phyloP scores from a whole-genome alignment of 1,140 invertebrate species.

The Bombus waltoni region DNA sequence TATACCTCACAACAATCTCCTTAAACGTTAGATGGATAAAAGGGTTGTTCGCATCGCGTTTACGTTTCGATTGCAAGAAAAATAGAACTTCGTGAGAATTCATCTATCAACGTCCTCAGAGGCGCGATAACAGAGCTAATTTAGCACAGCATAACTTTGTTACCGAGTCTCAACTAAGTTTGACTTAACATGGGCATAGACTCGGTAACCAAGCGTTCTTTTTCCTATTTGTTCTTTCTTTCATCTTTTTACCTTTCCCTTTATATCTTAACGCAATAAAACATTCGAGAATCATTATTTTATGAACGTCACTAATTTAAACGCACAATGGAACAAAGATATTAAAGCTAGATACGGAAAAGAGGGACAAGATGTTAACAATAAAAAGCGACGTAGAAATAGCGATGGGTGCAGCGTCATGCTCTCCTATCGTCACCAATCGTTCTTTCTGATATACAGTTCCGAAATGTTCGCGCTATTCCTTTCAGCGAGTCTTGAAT shows the following conservation, averaged over 20 bases:
- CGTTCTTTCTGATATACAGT: neutral
- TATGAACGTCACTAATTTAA: conserved; percentile 13
- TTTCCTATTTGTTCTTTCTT: neutral
- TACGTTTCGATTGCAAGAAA: neutral
- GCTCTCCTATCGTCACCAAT: neutral
- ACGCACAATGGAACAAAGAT: conserved; percentile 16
- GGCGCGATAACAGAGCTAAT: neutral
- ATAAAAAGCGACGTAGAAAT: conserved; percentile 23
- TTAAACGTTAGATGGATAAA: neutral
- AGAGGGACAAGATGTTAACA: neutral
- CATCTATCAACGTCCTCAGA: neutral
- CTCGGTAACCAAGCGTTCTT: conserved; percentile 10
- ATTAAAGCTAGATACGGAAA: conserved; percentile 29
- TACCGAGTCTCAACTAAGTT: neutral
- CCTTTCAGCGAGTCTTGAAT: neutral
- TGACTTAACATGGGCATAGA: neutral
- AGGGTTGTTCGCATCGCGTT: neutral
- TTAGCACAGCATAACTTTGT: neutral
- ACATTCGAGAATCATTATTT: conserved; percentile 14
- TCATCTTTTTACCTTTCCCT: neutral
- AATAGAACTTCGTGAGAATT: conserved; percentile 3
- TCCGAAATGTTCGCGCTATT: neutral
- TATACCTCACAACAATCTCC: neutral
- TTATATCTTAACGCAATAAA: conserved; percentile 18
- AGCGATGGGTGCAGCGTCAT: neutral